phyloP scores from a whole-genome alignment of 2,888 invertebrate genomes.

The Chrysolina haemoptera region DNA sequence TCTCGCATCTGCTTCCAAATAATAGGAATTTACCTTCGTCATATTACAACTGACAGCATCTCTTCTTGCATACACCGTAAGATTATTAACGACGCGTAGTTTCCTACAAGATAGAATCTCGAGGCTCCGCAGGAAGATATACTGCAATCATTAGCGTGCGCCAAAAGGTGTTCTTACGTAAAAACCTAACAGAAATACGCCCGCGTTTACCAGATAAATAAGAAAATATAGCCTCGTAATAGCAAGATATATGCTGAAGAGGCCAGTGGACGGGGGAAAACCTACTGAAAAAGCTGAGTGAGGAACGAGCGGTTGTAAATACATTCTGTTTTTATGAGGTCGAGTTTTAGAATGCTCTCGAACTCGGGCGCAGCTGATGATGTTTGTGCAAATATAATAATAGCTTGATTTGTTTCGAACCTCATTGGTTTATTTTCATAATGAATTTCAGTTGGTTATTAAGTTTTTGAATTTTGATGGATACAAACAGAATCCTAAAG shows the following conservation, averaged over 20 bases:
- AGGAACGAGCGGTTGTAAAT: conserved; percentile 47
- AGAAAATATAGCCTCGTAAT: conserved; percentile 63
- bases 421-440: no score
- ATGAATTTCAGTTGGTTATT: no score
- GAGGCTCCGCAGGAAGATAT: conserved; percentile 39
- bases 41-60: conserved; percentile 50
- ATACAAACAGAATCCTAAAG: no score
- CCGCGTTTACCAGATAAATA: conserved; percentile 62
- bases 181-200: conserved; percentile 54
- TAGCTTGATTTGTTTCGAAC: no score
- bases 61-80: conserved; percentile 44
- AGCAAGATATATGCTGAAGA: conserved; percentile 62
- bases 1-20: conserved; percentile 51
- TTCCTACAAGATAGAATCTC: conserved; percentile 43
- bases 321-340: conserved; percentile 5
- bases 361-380: no score
- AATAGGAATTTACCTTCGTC: conserved; percentile 49
- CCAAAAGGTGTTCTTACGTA: conserved; percentile 54
- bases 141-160: conserved; percentile 55
- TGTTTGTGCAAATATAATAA: no score
- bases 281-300: conserved; percentile 48
- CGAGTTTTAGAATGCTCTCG: background rate
- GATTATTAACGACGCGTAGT: conserved; percentile 55
- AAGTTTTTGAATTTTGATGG: no score
- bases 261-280: conserved; percentile 48